Conservation (phyloP, 2,797 vertebrate genomes). For the Podargus strigoides region DNA sequence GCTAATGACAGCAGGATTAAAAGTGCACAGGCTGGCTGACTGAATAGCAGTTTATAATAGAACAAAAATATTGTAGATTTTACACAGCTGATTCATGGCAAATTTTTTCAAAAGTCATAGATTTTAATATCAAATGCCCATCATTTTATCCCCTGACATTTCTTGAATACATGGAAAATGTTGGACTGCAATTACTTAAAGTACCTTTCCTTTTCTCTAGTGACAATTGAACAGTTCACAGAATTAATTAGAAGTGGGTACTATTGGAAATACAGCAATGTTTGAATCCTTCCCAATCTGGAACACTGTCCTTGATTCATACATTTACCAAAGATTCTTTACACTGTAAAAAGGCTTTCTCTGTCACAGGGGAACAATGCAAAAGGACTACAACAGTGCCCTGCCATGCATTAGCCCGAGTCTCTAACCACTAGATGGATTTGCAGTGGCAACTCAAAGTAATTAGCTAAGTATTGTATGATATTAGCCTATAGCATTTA, state of each 20-base stretch:
- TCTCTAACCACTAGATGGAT: neutral
- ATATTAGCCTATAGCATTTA: neutral
- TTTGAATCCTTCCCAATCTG: neutral
- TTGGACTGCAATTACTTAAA: neutral
- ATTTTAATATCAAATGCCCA: neutral
- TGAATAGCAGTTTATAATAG: constrained; percentile 20
- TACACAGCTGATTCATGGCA: neutral
- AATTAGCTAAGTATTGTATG: neutral
- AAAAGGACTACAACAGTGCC: neutral
- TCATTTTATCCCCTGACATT: neutral
- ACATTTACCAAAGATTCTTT: neutral
- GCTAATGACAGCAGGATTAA: constrained; percentile 61
- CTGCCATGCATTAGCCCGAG: rapidly evolving
- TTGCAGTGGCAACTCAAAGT: neutral
- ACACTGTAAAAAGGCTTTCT: neutral
- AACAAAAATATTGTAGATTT: constrained; percentile 30
- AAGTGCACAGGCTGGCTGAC: constrained; percentile 31
- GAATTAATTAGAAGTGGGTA: neutral
- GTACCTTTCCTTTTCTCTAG: neutral
- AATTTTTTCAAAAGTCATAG: neutral
- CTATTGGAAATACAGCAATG: neutral
- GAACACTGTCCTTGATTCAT: neutral
- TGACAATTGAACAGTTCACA: neutral
- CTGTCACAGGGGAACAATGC: neutral
- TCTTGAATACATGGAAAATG: neutral